Evolutionary conservation across 1,140 invertebrate genomes (phyloP).

Genomic region (Drosophila nigrodunni): DNA sequence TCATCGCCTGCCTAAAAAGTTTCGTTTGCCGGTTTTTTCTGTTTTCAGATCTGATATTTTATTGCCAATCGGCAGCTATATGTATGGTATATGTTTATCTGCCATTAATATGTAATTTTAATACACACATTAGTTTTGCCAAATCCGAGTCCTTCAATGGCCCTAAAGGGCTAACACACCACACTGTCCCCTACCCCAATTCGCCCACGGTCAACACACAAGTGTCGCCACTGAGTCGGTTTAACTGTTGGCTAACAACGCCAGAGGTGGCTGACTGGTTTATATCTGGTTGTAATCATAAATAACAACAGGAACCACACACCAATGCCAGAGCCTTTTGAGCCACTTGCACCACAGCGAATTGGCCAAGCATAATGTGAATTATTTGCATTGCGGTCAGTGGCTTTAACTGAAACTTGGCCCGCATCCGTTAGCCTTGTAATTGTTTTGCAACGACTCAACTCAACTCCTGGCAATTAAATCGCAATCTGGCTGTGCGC

Average conservation of each 20-base stretch:
- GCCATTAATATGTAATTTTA: conserved; percentile 77
- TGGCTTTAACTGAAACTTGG: conserved; percentile 55
- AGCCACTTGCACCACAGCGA: conserved; percentile 48
- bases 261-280: conserved; percentile 5
- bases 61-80: conserved; percentile 51
- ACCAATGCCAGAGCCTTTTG: conserved; percentile 49
- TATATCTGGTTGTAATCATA: conserved; percentile 64
- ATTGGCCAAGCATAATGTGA: conserved; percentile 60
- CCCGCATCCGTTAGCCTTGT: conserved; percentile 44
- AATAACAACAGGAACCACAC: conserved; percentile 63
- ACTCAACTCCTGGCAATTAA: conserved; percentile 46
- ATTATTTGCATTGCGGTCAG: conserved; percentile 71
- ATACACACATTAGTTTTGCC: conserved; percentile 71
- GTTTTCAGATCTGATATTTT: conserved; percentile 41
- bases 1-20: conserved; percentile 35
- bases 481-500: conserved; percentile 48
- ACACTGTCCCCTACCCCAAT: not conserved
- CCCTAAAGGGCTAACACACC: conserved; percentile 63
- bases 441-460: conserved; percentile 55
- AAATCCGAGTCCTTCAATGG: conserved; percentile 71
- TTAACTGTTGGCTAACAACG: conserved; percentile 16
- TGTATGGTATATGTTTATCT: conserved; percentile 19
- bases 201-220: not conserved
- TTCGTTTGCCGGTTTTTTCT: conserved; percentile 45
- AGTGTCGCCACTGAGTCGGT: conserved; percentile 32